Conservation (phyloP, 2,888 invertebrate genomes). For the Sycophila texana region DNA sequence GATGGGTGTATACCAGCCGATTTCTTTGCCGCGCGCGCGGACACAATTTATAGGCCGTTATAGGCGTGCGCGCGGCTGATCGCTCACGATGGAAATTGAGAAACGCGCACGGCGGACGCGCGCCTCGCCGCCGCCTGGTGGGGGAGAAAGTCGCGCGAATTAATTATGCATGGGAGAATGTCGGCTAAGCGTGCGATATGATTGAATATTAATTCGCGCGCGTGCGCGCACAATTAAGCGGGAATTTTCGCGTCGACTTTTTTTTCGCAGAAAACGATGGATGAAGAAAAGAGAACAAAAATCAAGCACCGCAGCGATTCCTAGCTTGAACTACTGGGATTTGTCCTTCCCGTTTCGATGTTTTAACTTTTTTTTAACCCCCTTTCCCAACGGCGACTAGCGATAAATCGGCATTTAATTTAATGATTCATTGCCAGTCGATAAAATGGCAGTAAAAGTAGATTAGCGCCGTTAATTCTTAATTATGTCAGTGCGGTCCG, state of each 20-base stretch:
- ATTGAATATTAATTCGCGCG: slow-evolving; percentile 29
- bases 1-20: not conserved
- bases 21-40: not conserved
- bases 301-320: not conserved
- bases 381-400: no score
- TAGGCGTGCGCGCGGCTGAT: not conserved
- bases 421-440: slow-evolving; percentile 5
- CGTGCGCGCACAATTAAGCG: not conserved
- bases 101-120: slow-evolving; percentile 8
- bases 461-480: slow-evolving; percentile 31
- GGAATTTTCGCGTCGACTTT: slow-evolving; percentile 11
- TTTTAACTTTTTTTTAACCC: not conserved
- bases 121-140: not conserved
- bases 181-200: slow-evolving; percentile 7
- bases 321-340: no score
- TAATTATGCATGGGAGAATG: slow-evolving; percentile 18
- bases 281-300: not conserved
- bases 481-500: slow-evolving; percentile 28
- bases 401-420: slow-evolving; percentile 8
- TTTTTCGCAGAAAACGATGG: slow-evolving; percentile 12
- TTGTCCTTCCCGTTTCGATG: not conserved
- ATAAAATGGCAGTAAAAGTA: not conserved
- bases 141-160: slow-evolving; percentile 40
- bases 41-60: slow-evolving; percentile 24
- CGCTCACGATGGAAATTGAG: slow-evolving; percentile 15